A percentile compares a stretch with the other conserved stretches of the same genome.
Evolutionary conservation across 2,113 vertebrate species (phyloP).

Genomic region (Scomber colias): DNA sequence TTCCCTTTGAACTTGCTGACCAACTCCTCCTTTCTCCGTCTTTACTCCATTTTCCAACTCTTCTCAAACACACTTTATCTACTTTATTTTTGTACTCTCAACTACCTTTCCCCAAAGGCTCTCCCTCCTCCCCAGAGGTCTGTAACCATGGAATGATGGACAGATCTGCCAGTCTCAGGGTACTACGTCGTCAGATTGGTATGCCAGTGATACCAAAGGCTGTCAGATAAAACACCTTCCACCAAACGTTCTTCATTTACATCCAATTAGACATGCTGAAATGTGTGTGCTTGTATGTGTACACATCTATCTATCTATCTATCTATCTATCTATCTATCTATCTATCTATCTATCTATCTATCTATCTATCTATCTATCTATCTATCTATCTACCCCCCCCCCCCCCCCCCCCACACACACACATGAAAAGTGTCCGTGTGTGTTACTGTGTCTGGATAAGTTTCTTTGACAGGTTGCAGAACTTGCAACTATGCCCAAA

Average conservation of each 20-base stretch:
- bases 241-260: slow-evolving; percentile 37
- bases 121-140: neutral
- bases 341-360: too few species aligned
- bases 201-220: slow-evolving; percentile 27
- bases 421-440: slow-evolving; percentile 7
- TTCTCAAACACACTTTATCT: slow-evolving; percentile 4
- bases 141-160: slow-evolving; percentile 36
- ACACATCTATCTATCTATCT: neutral
- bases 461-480: slow-evolving; percentile 58
- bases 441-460: slow-evolving; percentile 26
- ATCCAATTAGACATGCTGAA: slow-evolving; percentile 38
- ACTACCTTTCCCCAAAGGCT: neutral
- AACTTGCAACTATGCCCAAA: slow-evolving; percentile 39
- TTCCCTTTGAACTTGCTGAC: slow-evolving; percentile 20
- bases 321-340: too few species aligned
- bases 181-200: neutral
- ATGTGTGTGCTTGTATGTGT: neutral
- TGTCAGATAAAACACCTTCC: slow-evolving; percentile 41
- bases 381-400: too few species aligned
- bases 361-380: too few species aligned
- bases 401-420: neutral
- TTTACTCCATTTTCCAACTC: slow-evolving; percentile 11
- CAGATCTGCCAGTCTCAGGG: slow-evolving; percentile 23
- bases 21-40: neutral
- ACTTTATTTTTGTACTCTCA: slow-evolving; percentile 23